These are phyloP conservation scores for Paelopatides confundens DNA, from an alignment of 53 echinoderm and acorn worm species.

Conservation along the genomic window DNA sequence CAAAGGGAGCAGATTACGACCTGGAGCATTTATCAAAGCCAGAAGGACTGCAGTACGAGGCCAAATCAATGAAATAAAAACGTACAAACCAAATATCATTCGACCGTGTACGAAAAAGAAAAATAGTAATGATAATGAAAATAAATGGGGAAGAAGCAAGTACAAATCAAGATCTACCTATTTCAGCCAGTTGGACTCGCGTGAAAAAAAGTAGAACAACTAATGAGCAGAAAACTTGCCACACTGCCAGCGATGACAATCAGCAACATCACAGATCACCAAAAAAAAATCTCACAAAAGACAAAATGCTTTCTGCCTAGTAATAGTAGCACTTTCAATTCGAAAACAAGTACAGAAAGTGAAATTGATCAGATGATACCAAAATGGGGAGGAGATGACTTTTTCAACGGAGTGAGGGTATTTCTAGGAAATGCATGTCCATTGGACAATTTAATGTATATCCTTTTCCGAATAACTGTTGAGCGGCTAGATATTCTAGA, in stretches of 20 bases:
- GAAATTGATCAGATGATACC: too few relatives aligned
- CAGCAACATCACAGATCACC: too few relatives aligned
- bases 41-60: not conserved
- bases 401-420: not conserved
- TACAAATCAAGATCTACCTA: not conserved
- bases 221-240: too few relatives aligned
- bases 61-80: not conserved
- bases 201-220: too few relatives aligned
- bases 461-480: not conserved
- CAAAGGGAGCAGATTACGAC: not conserved
- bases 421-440: not conserved
- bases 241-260: too few relatives aligned
- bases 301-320: too few relatives aligned
- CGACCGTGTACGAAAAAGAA: not conserved
- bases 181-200: not conserved
- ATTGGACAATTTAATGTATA: slow-evolving; percentile 9
- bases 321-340: too few relatives aligned
- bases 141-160: not conserved
- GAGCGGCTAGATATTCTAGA: not conserved
- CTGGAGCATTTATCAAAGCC: not conserved
- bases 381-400: not conserved
- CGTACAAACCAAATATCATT: not conserved
- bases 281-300: too few relatives aligned
- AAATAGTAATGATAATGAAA: not conserved
- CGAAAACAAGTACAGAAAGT: too few relatives aligned